These are phyloP conservation scores for Brachionus paranguensis DNA, from an alignment of 1,140 invertebrate genomes.

Conservation along the genomic window DNA sequence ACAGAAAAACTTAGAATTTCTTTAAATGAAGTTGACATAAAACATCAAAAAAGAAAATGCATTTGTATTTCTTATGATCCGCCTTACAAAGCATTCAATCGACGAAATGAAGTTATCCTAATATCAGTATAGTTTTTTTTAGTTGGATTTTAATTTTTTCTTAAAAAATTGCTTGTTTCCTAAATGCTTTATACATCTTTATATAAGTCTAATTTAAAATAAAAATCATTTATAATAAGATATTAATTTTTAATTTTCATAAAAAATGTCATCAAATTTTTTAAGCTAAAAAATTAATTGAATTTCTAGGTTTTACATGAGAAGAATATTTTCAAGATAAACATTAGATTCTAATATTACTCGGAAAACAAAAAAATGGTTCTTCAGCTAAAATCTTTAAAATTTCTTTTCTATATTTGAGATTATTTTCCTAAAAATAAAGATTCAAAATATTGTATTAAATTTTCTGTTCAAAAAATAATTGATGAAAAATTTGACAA, in stretches of 20 bases:
- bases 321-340: no score
- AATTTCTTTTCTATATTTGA: background rate
- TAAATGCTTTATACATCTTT: no score
- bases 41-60: background rate
- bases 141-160: background rate
- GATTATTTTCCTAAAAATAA: background rate
- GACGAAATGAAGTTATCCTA: conserved; percentile 30
- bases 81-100: conserved; percentile 2
- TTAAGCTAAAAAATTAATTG: no score
- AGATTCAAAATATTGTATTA: background rate
- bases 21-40: background rate
- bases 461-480: conserved; percentile 1
- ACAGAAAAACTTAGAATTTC: conserved; percentile 8
- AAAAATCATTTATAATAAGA: no score
- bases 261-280: no score
- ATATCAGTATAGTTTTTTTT: background rate
- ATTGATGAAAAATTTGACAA: background rate
- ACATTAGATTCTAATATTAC: no score
- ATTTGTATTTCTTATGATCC: conserved; percentile 40
- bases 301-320: no score
- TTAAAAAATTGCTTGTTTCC: background rate
- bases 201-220: no score
- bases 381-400: no score
- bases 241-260: no score
- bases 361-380: no score